A percentile compares a stretch with the other conserved stretches of the same genome.
phyloP scores from a whole-genome alignment of 30 jellyfish, hydroid and myxozoan species.

The Pelagia noctiluca region DNA sequence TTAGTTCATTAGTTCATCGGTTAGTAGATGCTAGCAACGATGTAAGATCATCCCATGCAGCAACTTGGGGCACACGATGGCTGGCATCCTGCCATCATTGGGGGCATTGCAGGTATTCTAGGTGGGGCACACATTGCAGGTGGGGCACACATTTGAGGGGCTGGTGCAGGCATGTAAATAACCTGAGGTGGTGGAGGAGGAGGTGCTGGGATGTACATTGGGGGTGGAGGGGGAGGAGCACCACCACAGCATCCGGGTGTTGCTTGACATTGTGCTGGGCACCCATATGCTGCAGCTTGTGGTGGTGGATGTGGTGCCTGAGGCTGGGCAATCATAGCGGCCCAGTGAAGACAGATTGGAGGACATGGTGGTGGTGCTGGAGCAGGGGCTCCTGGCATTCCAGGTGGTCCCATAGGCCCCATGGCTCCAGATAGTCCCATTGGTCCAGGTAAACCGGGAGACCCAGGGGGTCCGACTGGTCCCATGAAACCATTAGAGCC shows the following conservation, averaged over 20 bases:
- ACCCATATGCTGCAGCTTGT: constrained; percentile 68
- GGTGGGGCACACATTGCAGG: constrained; percentile 88
- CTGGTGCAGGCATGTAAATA: constrained; percentile 82
- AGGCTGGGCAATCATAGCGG: constrained; percentile 70
- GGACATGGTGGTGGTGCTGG: constrained; percentile 98
- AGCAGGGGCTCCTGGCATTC: constrained; percentile 95
- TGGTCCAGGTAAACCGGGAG: constrained; percentile 78
- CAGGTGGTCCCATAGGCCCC: constrained; percentile 94
- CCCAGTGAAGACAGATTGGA: constrained; percentile 92
- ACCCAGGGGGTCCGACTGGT: constrained; percentile 78
- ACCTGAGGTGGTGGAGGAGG: constrained; percentile 85
- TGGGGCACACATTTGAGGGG: constrained; percentile 89
- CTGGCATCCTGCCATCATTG: constrained; percentile 68
- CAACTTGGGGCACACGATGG: constrained; percentile 86
- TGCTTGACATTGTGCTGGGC: constrained; percentile 88
- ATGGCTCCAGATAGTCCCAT: constrained; percentile 77
- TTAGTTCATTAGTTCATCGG: neutral
- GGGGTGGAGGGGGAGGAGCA: constrained; percentile 95
- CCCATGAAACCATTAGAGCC: constrained; percentile 79
- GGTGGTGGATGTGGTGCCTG: constrained; percentile 82
- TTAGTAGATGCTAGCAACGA: neutral
- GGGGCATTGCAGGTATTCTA: constrained; percentile 83
- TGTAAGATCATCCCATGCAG: constrained; percentile 52
- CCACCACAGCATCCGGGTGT: constrained; percentile 78
- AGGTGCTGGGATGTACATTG: constrained; percentile 70